These are phyloP conservation scores for Peromyscus polionotus DNA, from an alignment of 2,113 vertebrate genomes.

Conservation along the genomic window DNA sequence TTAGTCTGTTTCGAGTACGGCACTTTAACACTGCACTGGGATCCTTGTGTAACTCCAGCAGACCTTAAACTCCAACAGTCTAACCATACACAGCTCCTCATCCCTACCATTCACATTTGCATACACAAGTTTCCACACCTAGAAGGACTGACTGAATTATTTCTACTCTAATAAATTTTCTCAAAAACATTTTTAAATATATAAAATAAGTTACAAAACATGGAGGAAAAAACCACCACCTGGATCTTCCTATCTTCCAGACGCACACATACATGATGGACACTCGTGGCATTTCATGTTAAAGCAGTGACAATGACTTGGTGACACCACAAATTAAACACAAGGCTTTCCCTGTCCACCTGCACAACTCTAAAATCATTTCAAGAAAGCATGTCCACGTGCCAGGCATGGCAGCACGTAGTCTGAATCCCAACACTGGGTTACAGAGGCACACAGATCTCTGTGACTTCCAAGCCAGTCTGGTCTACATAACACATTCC, in stretches of 20 bases:
- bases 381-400: background rate
- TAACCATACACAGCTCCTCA: background rate
- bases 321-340: background rate
- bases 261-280: background rate
- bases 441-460: background rate
- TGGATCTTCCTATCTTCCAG: background rate
- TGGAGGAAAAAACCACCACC: background rate
- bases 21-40: background rate
- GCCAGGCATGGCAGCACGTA: background rate
- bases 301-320: background rate
- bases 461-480: background rate
- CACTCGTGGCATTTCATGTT: background rate
- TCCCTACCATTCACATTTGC: background rate
- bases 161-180: slow-evolving; percentile 35
- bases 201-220: slow-evolving; percentile 2
- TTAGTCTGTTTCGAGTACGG: background rate
- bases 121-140: background rate
- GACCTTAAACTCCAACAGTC: background rate
- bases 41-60: background rate
- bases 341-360: background rate
- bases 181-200: slow-evolving; percentile 12
- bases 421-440: background rate
- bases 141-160: background rate
- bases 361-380: background rate
- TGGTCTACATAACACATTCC: background rate